Evolutionary conservation across 1,140 invertebrate species (phyloP).

Genomic region (Plectrocnemia conspersa): DNA sequence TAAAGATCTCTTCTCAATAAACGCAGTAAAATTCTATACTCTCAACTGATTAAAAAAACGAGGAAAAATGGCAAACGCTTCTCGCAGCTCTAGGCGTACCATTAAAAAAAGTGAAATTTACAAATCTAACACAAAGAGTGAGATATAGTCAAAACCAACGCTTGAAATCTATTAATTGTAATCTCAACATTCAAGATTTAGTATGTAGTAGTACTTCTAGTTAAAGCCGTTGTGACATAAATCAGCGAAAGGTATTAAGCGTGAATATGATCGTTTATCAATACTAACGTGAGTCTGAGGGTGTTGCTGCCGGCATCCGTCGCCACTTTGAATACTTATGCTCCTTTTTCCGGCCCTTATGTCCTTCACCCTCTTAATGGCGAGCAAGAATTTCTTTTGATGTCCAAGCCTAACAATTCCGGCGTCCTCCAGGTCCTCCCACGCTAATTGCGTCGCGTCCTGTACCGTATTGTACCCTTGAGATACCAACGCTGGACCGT

Average conservation of each 20-base stretch:
- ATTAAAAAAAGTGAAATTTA: no score
- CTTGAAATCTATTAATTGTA: no score
- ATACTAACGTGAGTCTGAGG: constrained; percentile 32
- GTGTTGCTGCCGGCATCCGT: constrained; percentile 13
- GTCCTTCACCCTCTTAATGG: constrained; percentile 95
- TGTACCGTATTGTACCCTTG: constrained; percentile 94
- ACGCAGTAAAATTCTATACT: no score
- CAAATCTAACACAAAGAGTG: no score
- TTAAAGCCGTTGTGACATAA: no score
- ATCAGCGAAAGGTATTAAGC: neutral
- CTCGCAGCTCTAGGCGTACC: no score
- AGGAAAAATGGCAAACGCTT: no score
- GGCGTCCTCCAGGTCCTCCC: constrained; percentile 99
- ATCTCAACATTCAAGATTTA: no score
- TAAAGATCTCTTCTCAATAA: no score
- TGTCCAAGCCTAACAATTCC: constrained; percentile 93
- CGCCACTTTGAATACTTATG: constrained; percentile 20
- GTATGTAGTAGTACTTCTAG: no score
- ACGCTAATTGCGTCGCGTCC: constrained; percentile 88
- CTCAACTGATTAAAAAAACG: no score
- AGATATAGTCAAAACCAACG: no score
- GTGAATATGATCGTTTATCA: neutral
- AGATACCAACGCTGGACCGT: constrained; percentile 77
- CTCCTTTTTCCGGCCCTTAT: constrained; percentile 78
- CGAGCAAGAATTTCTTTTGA: constrained; percentile 96